These are phyloP conservation scores for Zaprionus obscuricornis DNA, from an alignment of 2,888 invertebrate genomes.

Conservation along the genomic window DNA sequence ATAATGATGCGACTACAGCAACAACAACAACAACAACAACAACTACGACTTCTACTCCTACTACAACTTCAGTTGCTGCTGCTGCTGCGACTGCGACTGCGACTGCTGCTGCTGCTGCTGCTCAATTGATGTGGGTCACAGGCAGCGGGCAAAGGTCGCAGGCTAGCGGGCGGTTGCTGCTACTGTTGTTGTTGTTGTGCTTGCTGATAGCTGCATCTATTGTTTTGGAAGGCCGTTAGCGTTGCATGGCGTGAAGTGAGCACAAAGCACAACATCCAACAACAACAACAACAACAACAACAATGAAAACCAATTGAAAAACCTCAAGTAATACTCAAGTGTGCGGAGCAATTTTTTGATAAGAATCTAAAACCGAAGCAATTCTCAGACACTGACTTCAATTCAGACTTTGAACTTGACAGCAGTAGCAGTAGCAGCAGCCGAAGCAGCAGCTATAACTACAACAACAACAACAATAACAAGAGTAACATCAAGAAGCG, in stretches of 20 bases:
- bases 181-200: too few species aligned
- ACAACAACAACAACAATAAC: conserved; percentile 1
- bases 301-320: neutral
- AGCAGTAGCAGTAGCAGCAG: too few species aligned
- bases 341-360: too few species aligned
- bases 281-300: conserved; percentile 29
- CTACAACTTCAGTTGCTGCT: neutral
- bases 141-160: conserved; percentile 17
- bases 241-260: conserved; percentile 68
- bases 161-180: conserved; percentile 21
- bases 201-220: conserved; percentile 59
- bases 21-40: neutral
- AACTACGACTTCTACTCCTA: neutral
- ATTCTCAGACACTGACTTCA: too few species aligned
- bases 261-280: conserved; percentile 21
- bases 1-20: conserved; percentile 6
- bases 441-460: conserved; percentile 24
- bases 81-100: conserved; percentile 36
- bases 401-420: too few species aligned
- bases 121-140: conserved; percentile 67
- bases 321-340: conserved; percentile 17
- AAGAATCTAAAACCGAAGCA: too few species aligned
- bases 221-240: conserved; percentile 75
- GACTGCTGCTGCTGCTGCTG: conserved; percentile 54
- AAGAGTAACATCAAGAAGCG: neutral